A percentile compares a stretch with the other conserved stretches of the same genome.
These are phyloP conservation scores for Meganola albula DNA, from an alignment of 2,888 invertebrate genomes.

Conservation along the genomic window DNA sequence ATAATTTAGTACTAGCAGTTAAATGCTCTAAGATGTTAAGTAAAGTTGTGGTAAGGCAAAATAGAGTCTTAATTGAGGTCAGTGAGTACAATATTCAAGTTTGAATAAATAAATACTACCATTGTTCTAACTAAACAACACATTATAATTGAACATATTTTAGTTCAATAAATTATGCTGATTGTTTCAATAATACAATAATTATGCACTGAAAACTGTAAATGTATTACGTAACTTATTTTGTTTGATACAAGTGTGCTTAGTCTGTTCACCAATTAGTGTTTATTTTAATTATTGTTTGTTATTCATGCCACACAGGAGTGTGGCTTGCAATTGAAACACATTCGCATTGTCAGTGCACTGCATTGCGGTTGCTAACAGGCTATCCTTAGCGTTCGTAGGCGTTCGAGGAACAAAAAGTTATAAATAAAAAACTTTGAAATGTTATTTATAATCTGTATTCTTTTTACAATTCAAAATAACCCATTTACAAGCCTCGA, in stretches of 20 bases:
- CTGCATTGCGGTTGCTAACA: too few species aligned
- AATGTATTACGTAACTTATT: slow-evolving; percentile 30
- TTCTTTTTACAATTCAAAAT: slow-evolving; percentile 10
- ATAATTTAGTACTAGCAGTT: too few species aligned
- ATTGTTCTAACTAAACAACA: too few species aligned
- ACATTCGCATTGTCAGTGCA: not conserved
- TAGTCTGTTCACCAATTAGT: slow-evolving; percentile 24
- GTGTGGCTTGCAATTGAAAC: not conserved
- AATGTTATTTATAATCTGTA: slow-evolving; percentile 1
- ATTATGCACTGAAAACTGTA: slow-evolving; percentile 36
- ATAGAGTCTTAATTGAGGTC: too few species aligned
- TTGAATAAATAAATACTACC: too few species aligned
- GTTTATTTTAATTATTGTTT: not conserved
- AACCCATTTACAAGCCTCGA: slow-evolving; percentile 17
- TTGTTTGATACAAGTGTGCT: slow-evolving; percentile 44
- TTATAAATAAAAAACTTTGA: slow-evolving; percentile 6
- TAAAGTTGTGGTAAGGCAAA: too few species aligned
- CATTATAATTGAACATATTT: too few species aligned
- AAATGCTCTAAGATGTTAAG: too few species aligned
- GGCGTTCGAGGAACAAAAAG: too few species aligned
- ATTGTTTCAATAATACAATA: slow-evolving; percentile 48
- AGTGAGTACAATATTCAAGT: too few species aligned
- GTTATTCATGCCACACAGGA: not conserved
- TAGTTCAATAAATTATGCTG: slow-evolving; percentile 70
- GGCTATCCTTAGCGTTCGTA: too few species aligned